Conservation (phyloP, 2,888 invertebrate genomes). For the Agrochola litura region DNA sequence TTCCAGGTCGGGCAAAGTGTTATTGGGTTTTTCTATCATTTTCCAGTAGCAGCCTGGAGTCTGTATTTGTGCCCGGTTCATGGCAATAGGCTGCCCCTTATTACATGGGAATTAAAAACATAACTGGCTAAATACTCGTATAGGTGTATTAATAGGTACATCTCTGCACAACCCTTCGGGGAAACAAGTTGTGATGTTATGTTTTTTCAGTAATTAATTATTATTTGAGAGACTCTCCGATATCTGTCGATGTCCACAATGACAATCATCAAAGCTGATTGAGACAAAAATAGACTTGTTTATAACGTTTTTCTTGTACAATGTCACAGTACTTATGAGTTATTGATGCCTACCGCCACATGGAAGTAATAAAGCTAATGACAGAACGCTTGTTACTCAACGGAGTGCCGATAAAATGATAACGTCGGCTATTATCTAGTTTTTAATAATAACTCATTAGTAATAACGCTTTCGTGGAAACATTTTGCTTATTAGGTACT, state of each 20-base stretch:
- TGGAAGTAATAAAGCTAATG: conserved; percentile 27
- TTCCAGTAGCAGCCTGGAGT: too few relatives aligned
- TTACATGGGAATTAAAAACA: too few relatives aligned
- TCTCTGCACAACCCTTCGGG: too few relatives aligned
- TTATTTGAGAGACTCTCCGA: too few relatives aligned
- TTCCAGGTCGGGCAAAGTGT: too few relatives aligned
- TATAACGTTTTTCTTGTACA: conserved; percentile 1
- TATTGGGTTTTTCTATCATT: too few relatives aligned
- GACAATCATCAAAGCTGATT: conserved; percentile 13
- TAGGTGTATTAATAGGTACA: too few relatives aligned
- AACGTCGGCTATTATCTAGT: conserved; percentile 36
- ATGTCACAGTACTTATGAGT: conserved; percentile 9
- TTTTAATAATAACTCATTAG: conserved; percentile 12
- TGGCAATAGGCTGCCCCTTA: too few relatives aligned
- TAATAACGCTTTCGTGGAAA: conserved; percentile 40
- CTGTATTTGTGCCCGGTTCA: too few relatives aligned
- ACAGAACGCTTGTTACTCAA: conserved; percentile 30
- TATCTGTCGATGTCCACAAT: conserved; percentile 27
- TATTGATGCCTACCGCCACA: conserved; percentile 24
- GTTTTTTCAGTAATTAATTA: too few relatives aligned
- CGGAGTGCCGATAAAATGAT: conserved; percentile 36
- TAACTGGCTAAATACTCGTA: too few relatives aligned
- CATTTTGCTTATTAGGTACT: conserved; percentile 13
- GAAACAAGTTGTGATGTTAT: too few relatives aligned
- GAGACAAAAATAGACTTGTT: conserved; percentile 25